These are phyloP conservation scores for Serripes groenlandicus DNA, from an alignment of 2,888 invertebrate genomes.

Conservation along the genomic window DNA sequence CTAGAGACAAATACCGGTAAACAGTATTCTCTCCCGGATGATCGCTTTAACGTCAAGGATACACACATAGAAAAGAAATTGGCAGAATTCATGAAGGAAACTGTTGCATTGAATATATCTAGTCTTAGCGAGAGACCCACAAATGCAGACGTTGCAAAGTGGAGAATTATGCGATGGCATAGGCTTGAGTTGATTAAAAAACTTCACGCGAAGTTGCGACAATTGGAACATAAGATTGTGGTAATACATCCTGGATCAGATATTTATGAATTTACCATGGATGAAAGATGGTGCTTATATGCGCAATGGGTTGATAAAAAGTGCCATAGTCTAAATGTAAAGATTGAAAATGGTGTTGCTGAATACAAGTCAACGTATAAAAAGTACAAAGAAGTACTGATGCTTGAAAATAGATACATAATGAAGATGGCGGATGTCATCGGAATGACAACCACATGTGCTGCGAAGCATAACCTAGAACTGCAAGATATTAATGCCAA, in stretches of 20 bases:
- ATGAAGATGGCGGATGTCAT: slow-evolving; percentile 77
- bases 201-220: not conserved
- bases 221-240: not conserved
- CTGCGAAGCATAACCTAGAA: slow-evolving; percentile 78
- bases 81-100: not conserved
- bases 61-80: not conserved
- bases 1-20: not conserved
- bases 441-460: slow-evolving; percentile 85
- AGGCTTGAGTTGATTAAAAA: not conserved
- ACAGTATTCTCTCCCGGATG: not conserved
- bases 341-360: slow-evolving; percentile 50
- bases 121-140: not conserved
- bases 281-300: slow-evolving; percentile 87
- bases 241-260: not conserved
- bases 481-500: slow-evolving; percentile 83
- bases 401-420: slow-evolving; percentile 75
- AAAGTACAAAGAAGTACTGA: slow-evolving; percentile 59
- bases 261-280: slow-evolving; percentile 30
- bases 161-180: not conserved
- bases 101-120: not conserved
- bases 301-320: slow-evolving; percentile 82
- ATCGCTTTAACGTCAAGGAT: not conserved
- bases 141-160: not conserved
- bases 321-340: slow-evolving; percentile 48
- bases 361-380: slow-evolving; percentile 5